These are phyloP conservation scores for Xerus inauris DNA, from an alignment of 2,113 vertebrate species.

Conservation along the genomic window DNA sequence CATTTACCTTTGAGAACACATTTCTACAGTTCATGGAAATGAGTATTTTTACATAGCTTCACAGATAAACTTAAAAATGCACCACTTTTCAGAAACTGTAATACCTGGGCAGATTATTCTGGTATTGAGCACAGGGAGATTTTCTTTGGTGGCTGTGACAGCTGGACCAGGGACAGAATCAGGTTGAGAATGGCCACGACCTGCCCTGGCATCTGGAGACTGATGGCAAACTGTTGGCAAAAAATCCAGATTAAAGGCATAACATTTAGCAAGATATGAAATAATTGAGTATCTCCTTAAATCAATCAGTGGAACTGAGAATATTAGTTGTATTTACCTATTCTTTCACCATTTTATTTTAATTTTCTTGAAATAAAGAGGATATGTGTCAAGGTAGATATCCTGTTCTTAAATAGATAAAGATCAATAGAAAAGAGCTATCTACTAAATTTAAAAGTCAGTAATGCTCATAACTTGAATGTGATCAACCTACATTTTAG, in stretches of 20 bases:
- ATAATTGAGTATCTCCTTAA: neutral
- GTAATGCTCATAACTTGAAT: neutral
- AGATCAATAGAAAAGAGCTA: neutral
- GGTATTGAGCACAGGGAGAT: conserved; percentile 98
- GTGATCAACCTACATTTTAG: neutral
- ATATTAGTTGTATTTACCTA: neutral
- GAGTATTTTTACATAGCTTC: neutral
- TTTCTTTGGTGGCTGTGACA: conserved; percentile 95
- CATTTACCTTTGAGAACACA: conserved; percentile 23
- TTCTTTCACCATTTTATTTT: conserved; percentile 34
- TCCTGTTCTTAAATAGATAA: neutral
- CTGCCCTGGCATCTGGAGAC: conserved; percentile 91
- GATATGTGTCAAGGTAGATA: neutral
- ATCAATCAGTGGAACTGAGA: neutral
- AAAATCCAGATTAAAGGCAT: conserved; percentile 35
- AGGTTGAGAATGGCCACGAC: conserved; percentile 89
- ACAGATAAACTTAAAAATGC: neutral
- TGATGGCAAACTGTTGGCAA: conserved; percentile 85
- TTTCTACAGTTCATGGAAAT: neutral
- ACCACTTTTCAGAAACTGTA: neutral
- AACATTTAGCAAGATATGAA: neutral
- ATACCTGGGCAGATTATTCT: conserved; percentile 98
- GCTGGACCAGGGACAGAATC: conserved; percentile 92
- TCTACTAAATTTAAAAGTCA: neutral
- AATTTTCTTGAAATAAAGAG: conserved; percentile 1